phyloP scores from a whole-genome alignment of 2,113 vertebrate genomes.

The Meriones unguiculatus region DNA sequence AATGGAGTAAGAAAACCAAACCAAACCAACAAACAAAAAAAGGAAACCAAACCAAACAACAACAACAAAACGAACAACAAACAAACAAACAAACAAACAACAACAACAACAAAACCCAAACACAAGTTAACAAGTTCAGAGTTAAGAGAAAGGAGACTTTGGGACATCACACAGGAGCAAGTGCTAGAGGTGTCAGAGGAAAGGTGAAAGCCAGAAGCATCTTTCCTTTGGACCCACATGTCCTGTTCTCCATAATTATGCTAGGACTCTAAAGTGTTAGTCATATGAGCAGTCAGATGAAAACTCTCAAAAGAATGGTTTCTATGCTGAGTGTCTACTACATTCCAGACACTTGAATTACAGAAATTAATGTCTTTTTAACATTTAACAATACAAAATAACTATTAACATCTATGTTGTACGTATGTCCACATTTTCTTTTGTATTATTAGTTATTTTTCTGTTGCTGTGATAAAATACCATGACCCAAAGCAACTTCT shows the following conservation, averaged over 20 bases:
- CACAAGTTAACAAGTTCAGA: neutral
- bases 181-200: neutral
- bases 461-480: neutral
- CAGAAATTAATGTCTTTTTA: neutral
- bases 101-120: neutral
- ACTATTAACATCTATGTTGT: neutral
- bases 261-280: neutral
- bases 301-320: neutral
- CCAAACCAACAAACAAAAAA: too few species aligned
- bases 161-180: neutral
- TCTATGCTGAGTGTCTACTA: neutral
- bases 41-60: too few species aligned
- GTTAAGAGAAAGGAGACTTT: neutral
- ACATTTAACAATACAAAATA: neutral
- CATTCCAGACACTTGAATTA: neutral
- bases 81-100: too few species aligned
- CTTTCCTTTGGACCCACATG: neutral
- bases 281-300: neutral
- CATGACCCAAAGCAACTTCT: neutral
- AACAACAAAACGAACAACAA: neutral
- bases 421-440: neutral
- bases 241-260: neutral
- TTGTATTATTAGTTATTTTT: neutral
- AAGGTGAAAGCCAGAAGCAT: neutral
- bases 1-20: neutral